Evolutionary conservation across 2,888 invertebrate species (phyloP), one percentile per base, ranked within the genome.

Genomic region (Agrochola circellaris): DNA sequence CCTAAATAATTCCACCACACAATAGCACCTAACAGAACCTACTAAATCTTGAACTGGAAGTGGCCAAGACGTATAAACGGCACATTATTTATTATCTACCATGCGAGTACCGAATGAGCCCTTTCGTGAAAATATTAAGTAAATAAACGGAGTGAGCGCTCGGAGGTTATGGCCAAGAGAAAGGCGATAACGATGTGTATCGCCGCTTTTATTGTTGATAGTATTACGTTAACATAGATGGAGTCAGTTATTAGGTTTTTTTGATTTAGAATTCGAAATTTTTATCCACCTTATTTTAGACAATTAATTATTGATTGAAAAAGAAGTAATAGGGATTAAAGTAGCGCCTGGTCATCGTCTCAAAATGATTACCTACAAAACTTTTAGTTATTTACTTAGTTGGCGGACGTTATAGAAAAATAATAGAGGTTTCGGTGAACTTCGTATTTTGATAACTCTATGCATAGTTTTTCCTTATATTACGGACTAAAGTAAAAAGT

Each of bases 121-220:
- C 92, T 93, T 94, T 93, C 89, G 89, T 90, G 92, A 92, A 94
- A 94, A 94, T 94, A 95, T 95, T 93, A 94, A 93, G 92, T 93
- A 94, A 95, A 95, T 94, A 94, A 91, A 88, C 89, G 86, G 81
- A 87, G 88, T 88, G 89, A 86, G 90, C 85, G 85, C 89, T 86
- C 83, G 78, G 77, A 72, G 34, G 51, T 82, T 89, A 85, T 73
- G 88, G 93, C 91, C 80, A 92, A 68, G 69, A 87, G 87, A 85
- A 75, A 77, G 74, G 84, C 82, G 77, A 85, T 86, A 82, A 79
- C 74, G 74, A 79, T 84, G 74, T 61, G 73, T 83, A 75, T 71
- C 68, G 71, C 69, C 56, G n/a, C n/a, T 74, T 80, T 79, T 86
- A 84, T 82, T 75, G 77, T 75, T 68, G 26, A 77, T 82, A 71